Evolutionary conservation across 2,113 vertebrate genomes (phyloP).

Genomic region (Papio anubis): DNA sequence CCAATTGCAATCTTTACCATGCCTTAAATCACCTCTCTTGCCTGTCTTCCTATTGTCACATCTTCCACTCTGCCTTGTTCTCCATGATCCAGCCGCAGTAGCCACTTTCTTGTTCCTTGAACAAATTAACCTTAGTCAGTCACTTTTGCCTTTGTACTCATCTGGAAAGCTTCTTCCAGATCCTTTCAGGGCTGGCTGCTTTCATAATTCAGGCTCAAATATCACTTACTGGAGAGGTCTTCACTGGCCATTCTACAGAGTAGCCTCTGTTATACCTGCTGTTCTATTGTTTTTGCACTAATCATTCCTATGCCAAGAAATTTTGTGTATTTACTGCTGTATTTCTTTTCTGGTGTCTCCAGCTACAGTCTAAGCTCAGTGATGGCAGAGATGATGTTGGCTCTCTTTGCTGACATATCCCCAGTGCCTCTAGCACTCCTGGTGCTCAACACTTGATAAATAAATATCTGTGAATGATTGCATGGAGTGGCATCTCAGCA

Average conservation of each 20-base stretch:
- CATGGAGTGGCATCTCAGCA: background rate
- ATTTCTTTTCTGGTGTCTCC: background rate
- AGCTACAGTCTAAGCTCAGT: background rate
- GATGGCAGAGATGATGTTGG: background rate
- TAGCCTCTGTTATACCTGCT: background rate
- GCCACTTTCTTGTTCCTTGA: background rate
- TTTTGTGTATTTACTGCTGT: background rate
- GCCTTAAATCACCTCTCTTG: background rate
- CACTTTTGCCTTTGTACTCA: background rate
- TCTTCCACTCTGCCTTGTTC: background rate
- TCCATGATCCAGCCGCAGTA: background rate
- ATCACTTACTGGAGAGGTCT: background rate
- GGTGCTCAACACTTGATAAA: background rate
- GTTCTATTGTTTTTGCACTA: background rate
- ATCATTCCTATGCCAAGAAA: background rate
- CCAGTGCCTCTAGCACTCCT: background rate
- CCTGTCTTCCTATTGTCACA: background rate
- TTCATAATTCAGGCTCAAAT: background rate
- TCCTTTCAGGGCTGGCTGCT: background rate
- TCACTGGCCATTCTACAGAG: background rate
- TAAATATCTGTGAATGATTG: background rate
- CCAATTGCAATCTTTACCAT: rapidly evolving
- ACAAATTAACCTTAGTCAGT: background rate
- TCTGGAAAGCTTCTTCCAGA: background rate
- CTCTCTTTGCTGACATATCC: background rate